Evolutionary conservation across 2,888 invertebrate species (phyloP).

Genomic region (Bibio marci): DNA sequence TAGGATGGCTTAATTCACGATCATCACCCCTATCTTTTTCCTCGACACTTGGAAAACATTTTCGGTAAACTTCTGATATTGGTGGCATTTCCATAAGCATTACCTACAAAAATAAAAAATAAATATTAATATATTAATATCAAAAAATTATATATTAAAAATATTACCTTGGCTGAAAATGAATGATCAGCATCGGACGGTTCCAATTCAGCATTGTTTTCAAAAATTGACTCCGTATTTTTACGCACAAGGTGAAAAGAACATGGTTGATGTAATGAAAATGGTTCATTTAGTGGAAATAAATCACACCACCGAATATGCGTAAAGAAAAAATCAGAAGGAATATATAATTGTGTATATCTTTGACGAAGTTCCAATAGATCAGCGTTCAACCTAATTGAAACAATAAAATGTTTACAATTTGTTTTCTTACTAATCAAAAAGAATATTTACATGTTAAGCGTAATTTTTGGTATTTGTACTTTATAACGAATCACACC

Average conservation of each 20-base stretch:
- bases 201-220: constrained; percentile 54
- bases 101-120: constrained; percentile 39
- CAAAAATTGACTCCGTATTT: constrained; percentile 46
- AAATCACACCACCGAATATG: constrained; percentile 78
- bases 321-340: constrained; percentile 86
- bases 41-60: constrained; percentile 53
- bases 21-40: constrained; percentile 32
- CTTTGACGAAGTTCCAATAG: constrained; percentile 68
- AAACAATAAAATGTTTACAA: too few species aligned
- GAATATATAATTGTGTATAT: constrained; percentile 81
- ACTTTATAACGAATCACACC: constrained; percentile 70
- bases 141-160: too few species aligned
- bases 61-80: constrained; percentile 69
- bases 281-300: constrained; percentile 73
- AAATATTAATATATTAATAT: too few species aligned
- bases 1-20: constrained; percentile 55
- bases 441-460: constrained; percentile 48
- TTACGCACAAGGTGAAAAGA: constrained; percentile 78
- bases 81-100: constrained; percentile 82
- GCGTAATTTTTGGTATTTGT: constrained; percentile 71
- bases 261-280: constrained; percentile 67
- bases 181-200: constrained; percentile 83
- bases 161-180: constrained; percentile 74
- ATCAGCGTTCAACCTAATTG: too few species aligned
- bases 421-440: too few species aligned